These are phyloP conservation scores for Oscheius sp. DNA, from an alignment of 2,888 invertebrate genomes.

Conservation along the genomic window DNA sequence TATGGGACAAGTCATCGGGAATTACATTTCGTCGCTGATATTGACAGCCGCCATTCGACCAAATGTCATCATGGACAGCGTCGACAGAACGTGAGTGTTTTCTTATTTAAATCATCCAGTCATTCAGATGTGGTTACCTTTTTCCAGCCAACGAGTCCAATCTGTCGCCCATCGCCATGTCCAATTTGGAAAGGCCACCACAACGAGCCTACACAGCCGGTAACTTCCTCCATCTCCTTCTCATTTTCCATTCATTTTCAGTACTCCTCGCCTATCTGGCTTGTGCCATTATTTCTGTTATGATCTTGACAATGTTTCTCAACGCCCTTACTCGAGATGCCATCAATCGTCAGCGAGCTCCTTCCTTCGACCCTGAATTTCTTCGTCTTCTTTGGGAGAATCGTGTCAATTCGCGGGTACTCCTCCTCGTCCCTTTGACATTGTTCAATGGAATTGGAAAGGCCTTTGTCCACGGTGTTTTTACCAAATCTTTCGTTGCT, in stretches of 20 bases:
- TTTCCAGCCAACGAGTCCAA: slow-evolving; percentile 61
- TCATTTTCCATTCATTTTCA: slow-evolving; percentile 35
- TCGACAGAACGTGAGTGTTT: slow-evolving; percentile 58
- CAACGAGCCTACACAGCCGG: slow-evolving; percentile 75
- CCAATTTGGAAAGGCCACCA: slow-evolving; percentile 82
- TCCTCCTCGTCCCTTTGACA: slow-evolving; percentile 91
- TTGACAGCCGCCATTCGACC: slow-evolving; percentile 60
- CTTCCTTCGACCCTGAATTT: slow-evolving; percentile 49
- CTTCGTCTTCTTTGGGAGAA: slow-evolving; percentile 84
- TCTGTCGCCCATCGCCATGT: slow-evolving; percentile 48
- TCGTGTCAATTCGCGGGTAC: slow-evolving; percentile 80
- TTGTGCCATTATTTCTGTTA: slow-evolving; percentile 86
- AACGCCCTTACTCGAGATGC: slow-evolving; percentile 88
- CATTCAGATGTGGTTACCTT: slow-evolving; percentile 66
- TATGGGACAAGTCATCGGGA: slow-evolving; percentile 94
- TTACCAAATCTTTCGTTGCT: slow-evolving; percentile 74
- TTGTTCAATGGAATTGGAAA: slow-evolving; percentile 97
- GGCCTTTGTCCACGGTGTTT: slow-evolving; percentile 88
- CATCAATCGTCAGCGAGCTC: slow-evolving; percentile 45
- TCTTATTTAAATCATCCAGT: neutral
- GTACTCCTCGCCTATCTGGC: slow-evolving; percentile 82
- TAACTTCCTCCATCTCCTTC: slow-evolving; percentile 10
- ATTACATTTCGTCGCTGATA: slow-evolving; percentile 85
- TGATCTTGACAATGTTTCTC: slow-evolving; percentile 87
- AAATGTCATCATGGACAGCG: slow-evolving; percentile 46